Evolutionary conservation across 2,888 invertebrate genomes (phyloP), one percentile per base, ranked within the genome.

Genomic region (Panzeria rudis): DNA sequence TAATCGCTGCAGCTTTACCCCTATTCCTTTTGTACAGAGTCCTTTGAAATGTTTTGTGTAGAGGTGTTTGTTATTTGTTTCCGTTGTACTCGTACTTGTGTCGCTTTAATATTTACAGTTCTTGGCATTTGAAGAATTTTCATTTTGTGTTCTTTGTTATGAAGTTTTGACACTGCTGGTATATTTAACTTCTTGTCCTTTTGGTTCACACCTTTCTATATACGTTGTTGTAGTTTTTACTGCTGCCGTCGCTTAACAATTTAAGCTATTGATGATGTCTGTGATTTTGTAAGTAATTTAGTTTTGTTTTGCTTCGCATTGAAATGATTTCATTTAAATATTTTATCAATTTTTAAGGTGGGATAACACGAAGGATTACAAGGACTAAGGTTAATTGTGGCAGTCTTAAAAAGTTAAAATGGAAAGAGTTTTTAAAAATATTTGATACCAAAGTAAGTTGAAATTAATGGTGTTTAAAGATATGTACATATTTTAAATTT

Each of bases 151-250:
- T 47, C 66, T 15, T 75, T 86, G 64, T 79, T 75, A 38, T 52
- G 38, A 71, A 82, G 77, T 86, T 87, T 69, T 84, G 84, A 86
- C 84, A 84, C 86, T 87, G 87, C 87, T 86, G 83, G 86, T 80
- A 78, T 77, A 87, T 87, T 88, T 87, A 87, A 87, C 86, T 87
- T 87, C 83, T 86, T 82, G 80, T 86, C 80, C 80, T 76, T 72
- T 79, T 71, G 68, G 84, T 87, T 87, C 87, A 87, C 87, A 88
- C 88, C 88, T 87, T 88, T 87, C 80, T 64, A n/a, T n/a, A n/a
- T n/a, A 1, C 20, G 25, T 61, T 44, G 29, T 64, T 64, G 59
- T 56, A 54, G 20, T 83, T 61, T 23, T 38, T 29, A 66, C 29
- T 32, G 17, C 17, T 68, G 15, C 38, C 20, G 15, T 15, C 23